phyloP scores from a whole-genome alignment of 37 sponge, comb jelly and placozoan genomes.

The Chondrosia reniformis region DNA sequence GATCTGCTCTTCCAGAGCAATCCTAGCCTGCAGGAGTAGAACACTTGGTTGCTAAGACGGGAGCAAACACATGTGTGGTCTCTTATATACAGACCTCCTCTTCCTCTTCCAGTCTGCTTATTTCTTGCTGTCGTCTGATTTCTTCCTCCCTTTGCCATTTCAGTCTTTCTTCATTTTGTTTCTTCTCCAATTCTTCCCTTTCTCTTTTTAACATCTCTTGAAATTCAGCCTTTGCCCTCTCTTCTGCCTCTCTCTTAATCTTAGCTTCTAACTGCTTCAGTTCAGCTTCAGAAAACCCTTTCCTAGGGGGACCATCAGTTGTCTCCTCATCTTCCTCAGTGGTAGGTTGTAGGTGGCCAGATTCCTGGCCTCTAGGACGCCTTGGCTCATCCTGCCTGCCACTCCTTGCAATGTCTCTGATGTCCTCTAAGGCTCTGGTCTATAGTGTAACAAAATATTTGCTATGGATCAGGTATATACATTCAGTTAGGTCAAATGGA shows the following conservation, averaged over 20 bases:
- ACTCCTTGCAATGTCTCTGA: too few species aligned
- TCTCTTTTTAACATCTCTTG: slow-evolving; percentile 46
- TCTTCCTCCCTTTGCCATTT: slow-evolving; percentile 11
- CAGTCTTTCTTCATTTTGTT: slow-evolving; percentile 18
- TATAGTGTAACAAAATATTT: too few species aligned
- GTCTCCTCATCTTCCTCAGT: not conserved
- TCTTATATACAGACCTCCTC: not conserved
- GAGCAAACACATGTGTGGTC: not conserved
- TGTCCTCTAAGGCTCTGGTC: too few species aligned
- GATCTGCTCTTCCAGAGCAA: slow-evolving; percentile 57
- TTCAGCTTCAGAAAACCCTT: slow-evolving; percentile 4
- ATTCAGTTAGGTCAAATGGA: too few species aligned
- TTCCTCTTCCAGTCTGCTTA: slow-evolving; percentile 18
- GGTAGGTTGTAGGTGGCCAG: too few species aligned
- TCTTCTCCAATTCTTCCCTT: slow-evolving; percentile 19
- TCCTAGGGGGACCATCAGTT: not conserved
- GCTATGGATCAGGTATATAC: too few species aligned
- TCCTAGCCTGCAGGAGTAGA: slow-evolving; percentile 53
- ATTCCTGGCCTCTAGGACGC: too few species aligned
- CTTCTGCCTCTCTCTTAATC: slow-evolving; percentile 45
- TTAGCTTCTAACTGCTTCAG: slow-evolving; percentile 20
- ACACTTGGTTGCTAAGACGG: too few species aligned
- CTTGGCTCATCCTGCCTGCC: too few species aligned
- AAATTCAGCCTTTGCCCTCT: slow-evolving; percentile 50
- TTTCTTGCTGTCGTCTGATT: slow-evolving; percentile 18